A percentile compares a stretch with the other conserved stretches of the same genome.
These are phyloP conservation scores for Microctenopoma stevenorrisi DNA, from an alignment of 2,797 vertebrate genomes.

Conservation along the genomic window DNA sequence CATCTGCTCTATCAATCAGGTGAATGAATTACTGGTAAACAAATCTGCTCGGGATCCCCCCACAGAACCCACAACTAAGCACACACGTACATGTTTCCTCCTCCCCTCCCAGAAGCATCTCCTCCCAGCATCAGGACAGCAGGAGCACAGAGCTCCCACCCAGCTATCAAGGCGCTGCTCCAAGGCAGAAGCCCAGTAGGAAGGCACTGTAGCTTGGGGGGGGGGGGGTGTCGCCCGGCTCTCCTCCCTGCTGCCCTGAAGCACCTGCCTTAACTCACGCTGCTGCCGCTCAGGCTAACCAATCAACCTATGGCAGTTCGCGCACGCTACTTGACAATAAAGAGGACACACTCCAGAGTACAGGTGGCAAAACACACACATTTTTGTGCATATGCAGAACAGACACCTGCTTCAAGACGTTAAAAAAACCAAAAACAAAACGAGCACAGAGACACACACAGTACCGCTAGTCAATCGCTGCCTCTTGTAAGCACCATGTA, in stretches of 20 bases:
- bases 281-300: slow-evolving; percentile 60
- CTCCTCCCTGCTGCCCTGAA: slow-evolving; percentile 55
- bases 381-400: slow-evolving; percentile 9
- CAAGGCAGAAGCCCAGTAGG: slow-evolving; percentile 65
- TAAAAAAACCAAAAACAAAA: slow-evolving; percentile 35
- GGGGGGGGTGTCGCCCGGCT: slow-evolving; percentile 45
- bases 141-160: slow-evolving; percentile 57
- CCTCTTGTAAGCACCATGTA: slow-evolving; percentile 39
- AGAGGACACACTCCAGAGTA: slow-evolving; percentile 31
- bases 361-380: slow-evolving; percentile 23
- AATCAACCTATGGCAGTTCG: slow-evolving; percentile 60
- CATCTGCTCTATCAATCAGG: slow-evolving; percentile 87
- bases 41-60: slow-evolving; percentile 82
- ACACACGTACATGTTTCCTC: slow-evolving; percentile 50
- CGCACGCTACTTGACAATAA: slow-evolving; percentile 49
- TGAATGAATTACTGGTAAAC: slow-evolving; percentile 87
- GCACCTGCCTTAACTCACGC: slow-evolving; percentile 57
- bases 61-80: slow-evolving; percentile 60
- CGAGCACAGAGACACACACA: slow-evolving; percentile 44
- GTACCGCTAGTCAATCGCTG: slow-evolving; percentile 32
- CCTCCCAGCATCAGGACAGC: slow-evolving; percentile 42
- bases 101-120: slow-evolving; percentile 53
- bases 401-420: slow-evolving; percentile 25
- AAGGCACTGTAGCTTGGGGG: slow-evolving; percentile 31
- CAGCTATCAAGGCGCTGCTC: slow-evolving; percentile 57